Percentiles rank a stretch among this genome's conserved stretches.
Conservation (phyloP, 2,888 invertebrate species). For the Rhagium mordax region DNA sequence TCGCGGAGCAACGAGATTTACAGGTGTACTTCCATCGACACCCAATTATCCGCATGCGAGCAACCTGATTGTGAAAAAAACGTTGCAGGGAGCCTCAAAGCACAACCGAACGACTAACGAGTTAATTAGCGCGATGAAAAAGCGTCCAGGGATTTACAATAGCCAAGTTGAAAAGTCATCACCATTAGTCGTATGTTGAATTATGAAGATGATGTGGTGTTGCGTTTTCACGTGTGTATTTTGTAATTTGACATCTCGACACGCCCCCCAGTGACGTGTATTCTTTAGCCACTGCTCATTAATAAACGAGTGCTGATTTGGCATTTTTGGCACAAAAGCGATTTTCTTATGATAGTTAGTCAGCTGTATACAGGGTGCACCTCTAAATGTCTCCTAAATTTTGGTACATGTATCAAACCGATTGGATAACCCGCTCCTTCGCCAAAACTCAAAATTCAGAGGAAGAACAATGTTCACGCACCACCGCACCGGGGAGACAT, state of each 20-base stretch:
- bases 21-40: neutral
- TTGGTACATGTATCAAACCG: too few relatives aligned
- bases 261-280: neutral
- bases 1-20: neutral
- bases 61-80: neutral
- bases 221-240: neutral
- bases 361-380: too few relatives aligned
- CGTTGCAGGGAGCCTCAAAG: neutral
- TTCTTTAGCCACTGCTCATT: too few relatives aligned
- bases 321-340: too few relatives aligned
- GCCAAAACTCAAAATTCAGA: too few relatives aligned
- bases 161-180: conserved; percentile 7
- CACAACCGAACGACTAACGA: conserved; percentile 10
- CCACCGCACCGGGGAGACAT: too few relatives aligned
- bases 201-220: neutral
- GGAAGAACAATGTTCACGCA: too few relatives aligned
- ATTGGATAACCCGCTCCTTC: too few relatives aligned
- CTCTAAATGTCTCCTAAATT: too few relatives aligned
- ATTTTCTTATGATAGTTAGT: too few relatives aligned
- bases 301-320: too few relatives aligned
- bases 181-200: neutral
- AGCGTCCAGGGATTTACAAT: neutral
- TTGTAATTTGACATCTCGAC: neutral
- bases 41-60: neutral
- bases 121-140: conserved; percentile 1